phyloP scores from a whole-genome alignment of 2,113 vertebrate genomes.

The Hemiscyllium ocellatum region DNA sequence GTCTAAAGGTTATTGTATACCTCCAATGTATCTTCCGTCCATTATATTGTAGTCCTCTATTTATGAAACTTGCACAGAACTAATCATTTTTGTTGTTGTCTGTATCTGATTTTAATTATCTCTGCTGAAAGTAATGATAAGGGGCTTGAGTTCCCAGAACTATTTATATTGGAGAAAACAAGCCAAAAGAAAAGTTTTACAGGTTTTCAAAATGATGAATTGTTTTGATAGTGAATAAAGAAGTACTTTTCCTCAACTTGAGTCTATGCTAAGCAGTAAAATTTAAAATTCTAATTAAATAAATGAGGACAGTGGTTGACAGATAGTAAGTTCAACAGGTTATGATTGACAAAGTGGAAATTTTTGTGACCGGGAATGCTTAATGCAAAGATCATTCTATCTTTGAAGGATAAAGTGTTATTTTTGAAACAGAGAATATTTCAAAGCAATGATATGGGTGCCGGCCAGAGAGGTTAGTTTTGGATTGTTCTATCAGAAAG shows the following conservation, averaged over 20 bases:
- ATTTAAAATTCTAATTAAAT: not conserved
- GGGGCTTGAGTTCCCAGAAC: not conserved
- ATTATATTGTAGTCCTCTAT: not conserved
- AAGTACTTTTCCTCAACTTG: not conserved
- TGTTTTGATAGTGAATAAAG: not conserved
- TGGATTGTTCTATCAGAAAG: not conserved
- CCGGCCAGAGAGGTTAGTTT: not conserved
- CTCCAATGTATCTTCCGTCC: too few relatives aligned
- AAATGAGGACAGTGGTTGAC: not conserved
- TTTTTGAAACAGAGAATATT: not conserved
- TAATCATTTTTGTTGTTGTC: not conserved
- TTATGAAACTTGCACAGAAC: not conserved
- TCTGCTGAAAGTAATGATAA: not conserved
- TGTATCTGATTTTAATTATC: not conserved
- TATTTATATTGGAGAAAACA: not conserved
- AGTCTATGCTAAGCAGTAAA: not conserved
- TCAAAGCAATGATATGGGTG: not conserved
- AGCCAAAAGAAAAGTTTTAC: conserved; percentile 40
- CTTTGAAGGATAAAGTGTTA: not conserved
- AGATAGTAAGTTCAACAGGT: not conserved
- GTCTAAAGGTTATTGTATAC: too few relatives aligned
- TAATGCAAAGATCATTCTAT: not conserved
- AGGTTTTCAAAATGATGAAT: not conserved
- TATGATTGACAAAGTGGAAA: not conserved
- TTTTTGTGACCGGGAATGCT: not conserved